Evolutionary conservation across 2,888 invertebrate species (phyloP).

Genomic region (Carpatolechia fugitivella): DNA sequence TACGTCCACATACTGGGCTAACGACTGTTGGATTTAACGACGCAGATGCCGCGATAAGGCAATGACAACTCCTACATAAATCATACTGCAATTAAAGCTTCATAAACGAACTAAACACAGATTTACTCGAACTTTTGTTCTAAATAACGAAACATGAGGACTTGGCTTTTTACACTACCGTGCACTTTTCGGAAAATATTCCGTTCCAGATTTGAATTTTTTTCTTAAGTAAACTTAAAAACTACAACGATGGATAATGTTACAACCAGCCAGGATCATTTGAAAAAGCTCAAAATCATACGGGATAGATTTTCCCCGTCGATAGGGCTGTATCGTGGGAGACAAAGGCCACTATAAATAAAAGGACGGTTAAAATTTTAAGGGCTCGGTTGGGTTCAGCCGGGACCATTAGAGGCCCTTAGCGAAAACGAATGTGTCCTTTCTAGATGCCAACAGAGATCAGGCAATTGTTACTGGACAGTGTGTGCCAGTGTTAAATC

Average conservation of each 20-base stretch:
- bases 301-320: constrained; percentile 51
- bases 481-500: constrained; percentile 62
- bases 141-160: background rate
- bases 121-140: constrained; percentile 29
- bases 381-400: constrained; percentile 56
- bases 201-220: background rate
- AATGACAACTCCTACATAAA: constrained; percentile 41
- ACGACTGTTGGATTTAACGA: constrained; percentile 22
- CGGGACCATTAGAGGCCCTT: constrained; percentile 73
- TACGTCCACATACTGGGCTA: constrained; percentile 22
- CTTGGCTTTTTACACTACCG: background rate
- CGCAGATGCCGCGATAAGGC: constrained; percentile 44
- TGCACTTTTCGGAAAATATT: background rate
- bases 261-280: background rate
- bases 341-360: constrained; percentile 70
- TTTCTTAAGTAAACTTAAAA: no score
- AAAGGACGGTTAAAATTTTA: constrained; percentile 73
- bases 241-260: background rate
- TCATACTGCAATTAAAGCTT: constrained; percentile 47
- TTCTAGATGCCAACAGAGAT: constrained; percentile 60
- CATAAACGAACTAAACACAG: constrained; percentile 35
- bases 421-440: constrained; percentile 60
- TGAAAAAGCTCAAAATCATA: constrained; percentile 50
- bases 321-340: constrained; percentile 56
- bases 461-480: constrained; percentile 58